Evolutionary conservation across 2,888 invertebrate species (phyloP), one percentile per base, ranked within the genome.

Genomic region (Mesorhabditis belari): DNA sequence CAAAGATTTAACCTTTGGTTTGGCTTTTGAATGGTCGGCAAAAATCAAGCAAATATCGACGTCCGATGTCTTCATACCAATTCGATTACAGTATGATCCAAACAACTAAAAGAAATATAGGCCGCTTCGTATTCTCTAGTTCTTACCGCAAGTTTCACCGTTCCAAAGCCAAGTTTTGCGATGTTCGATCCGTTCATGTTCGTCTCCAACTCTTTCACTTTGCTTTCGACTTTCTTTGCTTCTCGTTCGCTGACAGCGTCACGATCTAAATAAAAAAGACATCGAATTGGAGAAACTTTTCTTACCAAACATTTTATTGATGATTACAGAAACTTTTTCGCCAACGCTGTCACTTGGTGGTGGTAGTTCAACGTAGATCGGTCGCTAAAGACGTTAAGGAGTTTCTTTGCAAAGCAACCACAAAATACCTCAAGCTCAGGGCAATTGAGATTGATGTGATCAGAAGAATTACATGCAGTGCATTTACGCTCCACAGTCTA

Each of bases 71-170:
- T 78, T 78, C 65, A 85, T 84, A 4, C 86, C 86, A 81, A 87
- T 86, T 3, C 87, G 86, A 80, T 86, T 87, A 69, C 82, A 81
- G 0, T 85, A 85, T 0, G 86, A 87, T 1, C 87, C 87, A 82
- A 87, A 87, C 59, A 86, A 75, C 50, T 82, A 74, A 17, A 86
- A 76, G 17, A 78, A 73, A 50, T 4, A 63, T 62, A 49, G 4
- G 21, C 44, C 9, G 24, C 19, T 24, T 26, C 26, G 29, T 26
- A 51, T n/a, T 55, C 5, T 6, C 29, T 26, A 5, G 19, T 3
- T n/a, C 12, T 28, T 17, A 9, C 9, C 23, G 35, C 6, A 26
- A 3, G n/a, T n/a, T n/a, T 19, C 21, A n/a, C 24, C 19, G 17
- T n/a, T 26, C 56, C 21, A n/a, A 9, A 6, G n/a, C 19, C 44